Percentiles rank a stretch among this genome's conserved stretches.
These are phyloP conservation scores for Sinocyclocheilus anophthalmus DNA, from an alignment of 2,113 vertebrate species.

Conservation along the genomic window DNA sequence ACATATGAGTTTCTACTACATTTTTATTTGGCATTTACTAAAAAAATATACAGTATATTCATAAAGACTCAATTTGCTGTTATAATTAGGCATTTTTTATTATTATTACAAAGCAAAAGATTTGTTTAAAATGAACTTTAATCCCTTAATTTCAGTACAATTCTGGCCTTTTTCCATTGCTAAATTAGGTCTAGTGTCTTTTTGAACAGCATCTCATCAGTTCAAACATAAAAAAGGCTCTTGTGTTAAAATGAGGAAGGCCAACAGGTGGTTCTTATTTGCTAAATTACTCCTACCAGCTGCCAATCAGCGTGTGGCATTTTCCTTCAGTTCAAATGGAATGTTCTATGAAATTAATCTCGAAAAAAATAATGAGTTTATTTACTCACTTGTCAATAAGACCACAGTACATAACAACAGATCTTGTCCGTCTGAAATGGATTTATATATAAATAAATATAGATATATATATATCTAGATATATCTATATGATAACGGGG, in stretches of 20 bases:
- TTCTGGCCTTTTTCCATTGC: neutral
- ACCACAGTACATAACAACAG: neutral
- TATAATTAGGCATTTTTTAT: neutral
- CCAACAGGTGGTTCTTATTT: slow-evolving; percentile 62
- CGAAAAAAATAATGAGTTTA: slow-evolving; percentile 28
- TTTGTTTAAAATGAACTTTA: neutral
- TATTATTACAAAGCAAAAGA: neutral
- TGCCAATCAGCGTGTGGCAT: slow-evolving; percentile 46
- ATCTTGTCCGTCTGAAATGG: neutral
- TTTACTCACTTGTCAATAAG: slow-evolving; percentile 11
- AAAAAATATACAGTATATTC: neutral
- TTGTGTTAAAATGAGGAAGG: slow-evolving; percentile 45
- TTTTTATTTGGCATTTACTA: neutral
- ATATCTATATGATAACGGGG: too few relatives aligned
- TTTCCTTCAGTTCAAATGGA: slow-evolving; percentile 47
- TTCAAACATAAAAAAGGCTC: neutral
- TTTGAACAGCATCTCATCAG: slow-evolving; percentile 8
- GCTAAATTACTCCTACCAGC: slow-evolving; percentile 51
- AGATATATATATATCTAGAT: too few relatives aligned
- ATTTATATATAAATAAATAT: neutral
- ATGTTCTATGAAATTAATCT: slow-evolving; percentile 41
- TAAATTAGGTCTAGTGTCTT: slow-evolving; percentile 6
- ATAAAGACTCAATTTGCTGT: neutral
- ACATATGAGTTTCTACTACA: neutral
- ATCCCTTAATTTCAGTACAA: neutral